Conservation (phyloP, 2,113 vertebrate species). For the Alaudala cheleensis region DNA sequence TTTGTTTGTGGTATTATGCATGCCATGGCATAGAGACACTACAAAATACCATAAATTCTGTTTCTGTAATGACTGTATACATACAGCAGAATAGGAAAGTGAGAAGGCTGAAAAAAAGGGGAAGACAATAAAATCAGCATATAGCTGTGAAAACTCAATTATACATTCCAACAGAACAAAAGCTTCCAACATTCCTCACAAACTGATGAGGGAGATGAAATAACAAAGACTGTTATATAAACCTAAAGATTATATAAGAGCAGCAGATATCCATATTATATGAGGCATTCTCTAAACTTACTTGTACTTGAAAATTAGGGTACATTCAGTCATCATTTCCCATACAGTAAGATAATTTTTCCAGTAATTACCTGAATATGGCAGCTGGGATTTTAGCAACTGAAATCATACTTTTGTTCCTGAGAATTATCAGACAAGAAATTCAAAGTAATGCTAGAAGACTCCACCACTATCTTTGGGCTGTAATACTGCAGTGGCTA, state of each 20-base stretch:
- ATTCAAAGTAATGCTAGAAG: constrained; percentile 29
- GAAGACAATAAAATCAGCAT: not conserved
- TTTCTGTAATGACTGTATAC: not conserved
- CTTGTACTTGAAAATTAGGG: not conserved
- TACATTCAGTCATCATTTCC: not conserved
- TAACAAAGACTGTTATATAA: constrained; percentile 12
- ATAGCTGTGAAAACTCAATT: not conserved
- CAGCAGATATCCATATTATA: not conserved
- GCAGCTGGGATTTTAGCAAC: constrained; percentile 43
- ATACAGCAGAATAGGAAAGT: not conserved
- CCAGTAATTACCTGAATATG: constrained; percentile 45
- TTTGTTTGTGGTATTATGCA: not conserved
- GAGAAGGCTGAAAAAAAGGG: not conserved
- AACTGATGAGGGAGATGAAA: constrained; percentile 22
- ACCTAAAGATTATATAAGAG: not conserved
- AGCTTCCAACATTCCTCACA: constrained; percentile 39
- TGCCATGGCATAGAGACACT: not conserved
- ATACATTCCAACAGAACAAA: not conserved
- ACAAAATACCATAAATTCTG: not conserved
- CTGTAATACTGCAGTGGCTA: constrained; percentile 18
- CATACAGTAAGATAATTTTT: not conserved
- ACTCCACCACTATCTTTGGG: not conserved
- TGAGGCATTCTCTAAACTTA: not conserved
- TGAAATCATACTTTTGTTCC: constrained; percentile 50
- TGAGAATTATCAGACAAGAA: constrained; percentile 25